Evolutionary conservation across 1,140 invertebrate species (phyloP), one percentile per base, ranked within the genome.

Genomic region (Drosophila watanabei): DNA sequence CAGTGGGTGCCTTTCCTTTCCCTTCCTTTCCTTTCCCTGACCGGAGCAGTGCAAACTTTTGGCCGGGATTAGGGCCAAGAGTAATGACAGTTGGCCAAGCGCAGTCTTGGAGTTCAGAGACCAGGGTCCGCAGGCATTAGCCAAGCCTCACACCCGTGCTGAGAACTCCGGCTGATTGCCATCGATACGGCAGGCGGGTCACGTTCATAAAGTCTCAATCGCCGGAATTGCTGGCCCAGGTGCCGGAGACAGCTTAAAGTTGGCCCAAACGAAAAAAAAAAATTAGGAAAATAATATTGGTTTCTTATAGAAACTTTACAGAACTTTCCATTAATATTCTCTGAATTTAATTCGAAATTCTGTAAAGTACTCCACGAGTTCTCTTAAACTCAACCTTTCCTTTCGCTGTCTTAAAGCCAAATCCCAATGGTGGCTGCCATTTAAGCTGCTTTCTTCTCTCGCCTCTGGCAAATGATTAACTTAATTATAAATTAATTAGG

Each of bases 401-500:
- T 2, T 8, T 35, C 0, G 11, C 1, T 6, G 16, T 20, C 54
- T 60, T 62, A 45, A 66, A 66, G 63, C 58, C 6, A 45, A 32
- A 69, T 45, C 20, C 20, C 0, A n/a, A 20, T 20, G 64, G 11
- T 18, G 35, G 39, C 61, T 54, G 58, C 37, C 49, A 45, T 57
- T 57, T 57, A 57, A 57, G 54, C 54, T 57, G 54, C 54, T 57
- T 57, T 39, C 54, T 48, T 41, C 60, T 72, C 45, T n/a, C 33
- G 59, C 43, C 33, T 18, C 60, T 52, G 66, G 62, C 70, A 73
- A 85, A 82, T 90, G 73, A 76, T 84, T 86, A 90, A 86, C 82
- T 86, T 90, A 90, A 90, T 90, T 90, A 90, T 90, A 90, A 90
- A 90, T 90, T 86, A 90, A 90, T 90, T 90, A 82, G 80, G 65